Evolutionary conservation across 2,113 vertebrate species (phyloP), one percentile per base, ranked within the genome.

Genomic region (Apteryx mantelli): DNA sequence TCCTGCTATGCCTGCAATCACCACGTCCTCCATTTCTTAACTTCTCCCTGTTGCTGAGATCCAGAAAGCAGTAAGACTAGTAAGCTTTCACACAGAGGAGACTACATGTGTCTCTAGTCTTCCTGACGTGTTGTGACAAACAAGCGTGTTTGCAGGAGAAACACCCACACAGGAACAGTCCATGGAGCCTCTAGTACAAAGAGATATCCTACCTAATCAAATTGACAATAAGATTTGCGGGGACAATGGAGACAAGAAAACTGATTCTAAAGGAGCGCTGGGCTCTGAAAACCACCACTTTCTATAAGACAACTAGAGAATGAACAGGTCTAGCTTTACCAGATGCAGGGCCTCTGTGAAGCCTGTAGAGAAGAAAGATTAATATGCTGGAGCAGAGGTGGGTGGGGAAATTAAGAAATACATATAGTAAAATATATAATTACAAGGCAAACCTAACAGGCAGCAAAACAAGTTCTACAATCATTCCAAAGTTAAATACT

Each of bases 1-100:
- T 84, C 99, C 99, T 4, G 99, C 98, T 94, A 99, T 99, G 79
- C 99, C 99, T 38, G 99, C 98, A 77, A 99, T 98, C 86, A 99
- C 99, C 19, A 99, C 98, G 56, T 99, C 99, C 85, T 99, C 99
- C 99, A 99, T 99, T 61, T 86, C 86, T 95, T 58, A 91, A 82
- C 86, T 96, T 76, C 94, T 94, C 82, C 88, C 97, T 98, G 91
- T 89, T 50, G 84, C 42, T 36, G 71, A 85, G 73, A 71, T n/a
- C 38, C 61, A 92, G 30, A 95, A 89, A 93, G 56, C 64, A 91
- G 79, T 53, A 88, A 82, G 34, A 75, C 46, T 48, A 71, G 66
- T 86, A 52, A 91, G 91, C 89, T 68, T 95, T 93, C 50, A 82
- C 66, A 74, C 9, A 64, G 66, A 77, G 21, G n/a, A 91, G 38